phyloP scores from a whole-genome alignment of 2,888 invertebrate genomes.

The Odontomyia ornata region DNA sequence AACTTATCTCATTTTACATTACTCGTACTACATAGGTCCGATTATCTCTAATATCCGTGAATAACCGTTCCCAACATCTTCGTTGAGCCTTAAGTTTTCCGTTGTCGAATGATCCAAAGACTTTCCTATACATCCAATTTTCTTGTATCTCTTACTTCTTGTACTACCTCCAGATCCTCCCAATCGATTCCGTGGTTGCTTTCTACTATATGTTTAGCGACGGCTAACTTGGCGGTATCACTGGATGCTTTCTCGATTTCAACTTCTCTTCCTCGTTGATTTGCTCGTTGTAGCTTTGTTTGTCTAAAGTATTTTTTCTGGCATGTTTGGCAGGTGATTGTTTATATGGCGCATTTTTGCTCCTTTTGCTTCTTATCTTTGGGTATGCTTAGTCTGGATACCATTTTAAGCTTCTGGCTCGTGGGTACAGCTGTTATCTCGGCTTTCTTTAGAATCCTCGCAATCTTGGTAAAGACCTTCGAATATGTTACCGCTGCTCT shows the following conservation, averaged over 20 bases:
- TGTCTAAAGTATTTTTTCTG: constrained; percentile 1
- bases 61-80: too few species aligned
- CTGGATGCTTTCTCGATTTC: background rate
- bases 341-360: background rate
- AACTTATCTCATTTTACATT: too few species aligned
- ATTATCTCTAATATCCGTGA: too few species aligned
- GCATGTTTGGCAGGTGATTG: background rate
- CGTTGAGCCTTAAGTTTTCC: background rate
- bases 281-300: background rate
- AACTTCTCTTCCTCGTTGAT: background rate
- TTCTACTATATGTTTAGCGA: background rate
- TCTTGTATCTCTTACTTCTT: background rate
- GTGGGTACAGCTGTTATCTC: background rate
- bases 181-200: background rate
- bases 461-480: background rate
- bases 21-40: too few species aligned
- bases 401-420: background rate
- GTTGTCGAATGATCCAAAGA: background rate
- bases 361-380: background rate
- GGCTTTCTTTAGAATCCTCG: background rate
- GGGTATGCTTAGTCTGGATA: background rate
- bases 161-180: background rate
- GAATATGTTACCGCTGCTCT: background rate
- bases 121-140: background rate
- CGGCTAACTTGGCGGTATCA: background rate